Percentiles rank a stretch among this genome's conserved stretches.
These are phyloP conservation scores for Achatina immaculata DNA, from an alignment of 1,140 invertebrate genomes.

Conservation along the genomic window DNA sequence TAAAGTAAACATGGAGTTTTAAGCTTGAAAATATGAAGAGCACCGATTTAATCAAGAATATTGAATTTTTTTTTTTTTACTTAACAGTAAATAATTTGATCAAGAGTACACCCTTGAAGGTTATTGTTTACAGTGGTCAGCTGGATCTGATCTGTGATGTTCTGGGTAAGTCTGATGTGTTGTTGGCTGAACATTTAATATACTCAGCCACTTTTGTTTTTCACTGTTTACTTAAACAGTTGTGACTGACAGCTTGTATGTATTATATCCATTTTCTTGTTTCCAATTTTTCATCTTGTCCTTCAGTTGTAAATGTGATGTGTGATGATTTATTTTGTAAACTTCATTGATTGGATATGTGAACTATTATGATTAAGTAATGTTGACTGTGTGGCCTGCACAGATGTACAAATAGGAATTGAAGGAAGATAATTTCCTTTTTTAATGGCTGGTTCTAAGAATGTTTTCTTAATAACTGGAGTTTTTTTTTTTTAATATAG, in stretches of 20 bases:
- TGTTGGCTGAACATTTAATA: neutral
- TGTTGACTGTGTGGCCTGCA: neutral
- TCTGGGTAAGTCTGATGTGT: slow-evolving; percentile 25
- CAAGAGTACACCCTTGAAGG: slow-evolving; percentile 78
- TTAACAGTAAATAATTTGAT: slow-evolving; percentile 72
- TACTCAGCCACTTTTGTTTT: neutral
- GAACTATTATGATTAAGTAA: neutral
- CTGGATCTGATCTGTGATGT: slow-evolving; percentile 74
- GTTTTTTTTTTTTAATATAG: too few relatives aligned
- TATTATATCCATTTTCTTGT: neutral
- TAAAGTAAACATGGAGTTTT: too few relatives aligned
- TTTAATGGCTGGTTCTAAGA: neutral
- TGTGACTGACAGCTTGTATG: neutral
- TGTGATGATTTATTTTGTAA: neutral
- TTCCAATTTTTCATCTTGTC: neutral
- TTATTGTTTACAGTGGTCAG: slow-evolving; percentile 80
- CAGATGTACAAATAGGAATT: neutral
- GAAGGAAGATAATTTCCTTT: neutral
- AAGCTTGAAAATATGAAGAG: too few relatives aligned
- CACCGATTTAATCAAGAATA: too few relatives aligned
- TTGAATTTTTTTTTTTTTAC: neutral
- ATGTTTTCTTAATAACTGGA: neutral
- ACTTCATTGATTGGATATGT: neutral
- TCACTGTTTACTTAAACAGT: neutral
- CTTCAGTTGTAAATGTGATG: neutral